Conservation (phyloP, 2,797 vertebrate species). For the Percopsis omiscomaycus region DNA sequence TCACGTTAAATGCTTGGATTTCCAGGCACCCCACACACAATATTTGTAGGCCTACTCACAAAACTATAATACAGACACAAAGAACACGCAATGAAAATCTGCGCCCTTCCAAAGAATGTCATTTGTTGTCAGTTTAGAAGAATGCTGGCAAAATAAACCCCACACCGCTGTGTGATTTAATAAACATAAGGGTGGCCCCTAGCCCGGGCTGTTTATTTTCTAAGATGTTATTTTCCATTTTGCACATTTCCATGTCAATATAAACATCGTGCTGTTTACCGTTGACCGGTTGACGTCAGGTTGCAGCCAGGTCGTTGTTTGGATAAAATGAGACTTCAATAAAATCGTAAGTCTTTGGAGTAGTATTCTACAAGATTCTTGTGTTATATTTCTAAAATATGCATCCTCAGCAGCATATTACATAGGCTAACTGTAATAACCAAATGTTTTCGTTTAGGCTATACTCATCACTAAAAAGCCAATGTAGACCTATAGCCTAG, state of each 20-base stretch:
- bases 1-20: slow-evolving; percentile 15
- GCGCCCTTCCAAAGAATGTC: slow-evolving; percentile 57
- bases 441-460: too few relatives aligned
- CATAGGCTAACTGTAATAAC: too few relatives aligned
- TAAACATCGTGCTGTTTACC: slow-evolving; percentile 24
- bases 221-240: slow-evolving; percentile 17
- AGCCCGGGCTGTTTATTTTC: slow-evolving; percentile 29
- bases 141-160: slow-evolving; percentile 71
- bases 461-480: too few relatives aligned
- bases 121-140: slow-evolving; percentile 46
- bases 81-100: slow-evolving; percentile 66
- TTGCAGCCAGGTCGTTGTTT: slow-evolving; percentile 5
- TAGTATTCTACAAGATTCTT: too few relatives aligned
- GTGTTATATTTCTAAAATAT: too few relatives aligned
- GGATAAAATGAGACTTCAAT: slow-evolving; percentile 3
- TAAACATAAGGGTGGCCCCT: slow-evolving; percentile 28
- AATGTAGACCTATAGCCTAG: too few relatives aligned
- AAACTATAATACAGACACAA: slow-evolving; percentile 46
- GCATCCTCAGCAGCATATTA: too few relatives aligned
- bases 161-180: slow-evolving; percentile 59
- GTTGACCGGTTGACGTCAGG: background rate
- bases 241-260: slow-evolving; percentile 49
- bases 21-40: slow-evolving; percentile 48
- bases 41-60: slow-evolving; percentile 52
- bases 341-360: background rate